phyloP scores from a whole-genome alignment of 1,140 invertebrate genomes.

The Nasonia giraulti region DNA sequence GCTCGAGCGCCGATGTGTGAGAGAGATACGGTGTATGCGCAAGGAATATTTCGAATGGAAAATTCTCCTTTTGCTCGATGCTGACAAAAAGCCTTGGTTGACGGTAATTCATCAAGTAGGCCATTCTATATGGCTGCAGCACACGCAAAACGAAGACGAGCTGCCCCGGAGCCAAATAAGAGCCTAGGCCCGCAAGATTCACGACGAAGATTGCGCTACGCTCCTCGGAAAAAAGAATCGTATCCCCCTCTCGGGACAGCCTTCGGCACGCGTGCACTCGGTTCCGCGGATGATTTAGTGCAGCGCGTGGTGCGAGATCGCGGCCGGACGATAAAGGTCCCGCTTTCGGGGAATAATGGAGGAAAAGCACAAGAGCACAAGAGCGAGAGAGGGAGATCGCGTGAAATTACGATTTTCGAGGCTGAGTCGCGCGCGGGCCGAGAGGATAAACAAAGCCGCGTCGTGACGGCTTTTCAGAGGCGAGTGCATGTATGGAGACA shows the following conservation, averaged over 20 bases:
- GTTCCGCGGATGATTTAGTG: conserved; percentile 41
- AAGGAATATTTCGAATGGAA: neutral
- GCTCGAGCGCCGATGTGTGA: neutral
- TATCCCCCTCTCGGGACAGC: conserved; percentile 41
- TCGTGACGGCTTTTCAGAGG: conserved; percentile 14
- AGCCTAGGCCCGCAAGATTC: conserved; percentile 66
- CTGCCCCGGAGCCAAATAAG: conserved; percentile 53
- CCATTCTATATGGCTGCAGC: too few relatives aligned
- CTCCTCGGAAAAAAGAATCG: conserved; percentile 51
- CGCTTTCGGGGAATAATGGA: conserved; percentile 19
- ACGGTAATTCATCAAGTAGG: neutral
- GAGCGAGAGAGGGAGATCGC: neutral
- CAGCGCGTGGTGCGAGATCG: conserved; percentile 20
- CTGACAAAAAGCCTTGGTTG: conserved; percentile 16
- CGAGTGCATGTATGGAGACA: neutral
- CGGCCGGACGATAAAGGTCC: conserved; percentile 17
- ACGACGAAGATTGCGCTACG: conserved; percentile 63
- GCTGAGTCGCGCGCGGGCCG: neutral
- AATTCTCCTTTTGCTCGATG: neutral
- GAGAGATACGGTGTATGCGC: neutral
- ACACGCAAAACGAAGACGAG: conserved; percentile 49
- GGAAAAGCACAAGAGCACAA: neutral
- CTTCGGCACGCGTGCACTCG: conserved; percentile 16
- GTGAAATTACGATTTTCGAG: conserved; percentile 32
- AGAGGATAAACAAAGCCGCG: conserved; percentile 2